Conservation (phyloP, 2,888 invertebrate species). For the Chrysopilus asiliformis region DNA sequence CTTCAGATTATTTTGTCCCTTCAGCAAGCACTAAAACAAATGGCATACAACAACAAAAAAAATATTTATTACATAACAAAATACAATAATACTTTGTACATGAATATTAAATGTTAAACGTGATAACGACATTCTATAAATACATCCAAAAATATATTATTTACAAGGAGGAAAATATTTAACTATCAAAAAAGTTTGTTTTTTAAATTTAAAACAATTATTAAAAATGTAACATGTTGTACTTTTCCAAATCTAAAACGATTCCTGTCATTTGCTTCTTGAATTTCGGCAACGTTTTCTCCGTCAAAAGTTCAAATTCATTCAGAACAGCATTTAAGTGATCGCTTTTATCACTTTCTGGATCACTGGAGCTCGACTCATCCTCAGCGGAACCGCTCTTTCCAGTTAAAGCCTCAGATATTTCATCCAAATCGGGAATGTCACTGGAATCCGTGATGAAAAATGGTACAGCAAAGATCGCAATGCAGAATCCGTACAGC, state of each 20-base stretch:
- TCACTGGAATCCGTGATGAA: slow-evolving; percentile 23
- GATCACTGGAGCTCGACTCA: slow-evolving; percentile 10
- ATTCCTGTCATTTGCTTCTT: slow-evolving; percentile 23
- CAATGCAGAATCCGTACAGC: slow-evolving; percentile 26
- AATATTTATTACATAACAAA: too few relatives aligned
- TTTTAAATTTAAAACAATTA: slow-evolving; percentile 6
- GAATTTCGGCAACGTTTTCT: slow-evolving; percentile 24
- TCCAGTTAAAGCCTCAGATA: slow-evolving; percentile 20
- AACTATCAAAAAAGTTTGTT: neutral
- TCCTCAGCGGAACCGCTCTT: neutral
- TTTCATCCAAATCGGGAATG: slow-evolving; percentile 24
- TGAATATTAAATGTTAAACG: too few relatives aligned
- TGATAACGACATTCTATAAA: too few relatives aligned
- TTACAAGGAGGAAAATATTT: neutral
- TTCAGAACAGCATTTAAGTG: slow-evolving; percentile 16
- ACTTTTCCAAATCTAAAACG: slow-evolving; percentile 21
- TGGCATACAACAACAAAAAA: too few relatives aligned
- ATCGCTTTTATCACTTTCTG: neutral
- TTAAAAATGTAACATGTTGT: slow-evolving; percentile 19
- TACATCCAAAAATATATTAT: too few relatives aligned
- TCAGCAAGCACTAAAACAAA: too few relatives aligned
- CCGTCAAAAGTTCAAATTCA: slow-evolving; percentile 22
- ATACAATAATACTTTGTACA: too few relatives aligned
- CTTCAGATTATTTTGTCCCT: too few relatives aligned
- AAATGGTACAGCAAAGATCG: slow-evolving; percentile 24